These are phyloP conservation scores for Rhopalosiphum padi DNA, from an alignment of 1,140 invertebrate species.

Conservation along the genomic window DNA sequence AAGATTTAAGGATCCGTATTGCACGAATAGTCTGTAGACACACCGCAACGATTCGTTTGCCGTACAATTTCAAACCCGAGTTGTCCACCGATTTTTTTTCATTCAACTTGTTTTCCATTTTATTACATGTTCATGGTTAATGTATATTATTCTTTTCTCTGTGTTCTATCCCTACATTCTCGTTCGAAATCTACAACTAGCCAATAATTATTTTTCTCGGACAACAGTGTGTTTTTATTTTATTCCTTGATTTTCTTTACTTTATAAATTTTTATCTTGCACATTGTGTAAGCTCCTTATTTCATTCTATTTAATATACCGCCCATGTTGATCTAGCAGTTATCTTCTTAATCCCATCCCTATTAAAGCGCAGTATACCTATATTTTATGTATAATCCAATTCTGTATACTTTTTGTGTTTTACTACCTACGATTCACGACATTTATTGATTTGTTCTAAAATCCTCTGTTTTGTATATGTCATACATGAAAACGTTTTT, in stretches of 20 bases:
- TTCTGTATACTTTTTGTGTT: neutral
- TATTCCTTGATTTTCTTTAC: neutral
- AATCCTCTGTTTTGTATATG: neutral
- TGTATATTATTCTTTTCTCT: neutral
- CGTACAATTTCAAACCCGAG: neutral
- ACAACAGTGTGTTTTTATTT: neutral
- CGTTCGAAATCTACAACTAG: neutral
- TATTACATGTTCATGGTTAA: neutral
- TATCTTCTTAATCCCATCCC: neutral
- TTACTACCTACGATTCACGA: neutral
- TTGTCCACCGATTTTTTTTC: neutral
- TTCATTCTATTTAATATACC: neutral
- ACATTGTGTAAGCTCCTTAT: neutral
- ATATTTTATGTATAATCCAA: neutral
- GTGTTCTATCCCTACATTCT: neutral
- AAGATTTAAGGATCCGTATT: neutral
- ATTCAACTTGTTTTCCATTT: neutral
- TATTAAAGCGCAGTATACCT: neutral
- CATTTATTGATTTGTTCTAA: neutral
- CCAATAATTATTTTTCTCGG: neutral
- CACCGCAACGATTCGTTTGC: neutral
- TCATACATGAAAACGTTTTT: neutral
- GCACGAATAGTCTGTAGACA: neutral
- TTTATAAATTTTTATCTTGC: neutral
- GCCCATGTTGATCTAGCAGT: neutral